A percentile compares a stretch with the other conserved stretches of the same genome.
These are phyloP conservation scores for Xanthorhoe spadicearia DNA, from an alignment of 2,888 invertebrate species.

Conservation along the genomic window DNA sequence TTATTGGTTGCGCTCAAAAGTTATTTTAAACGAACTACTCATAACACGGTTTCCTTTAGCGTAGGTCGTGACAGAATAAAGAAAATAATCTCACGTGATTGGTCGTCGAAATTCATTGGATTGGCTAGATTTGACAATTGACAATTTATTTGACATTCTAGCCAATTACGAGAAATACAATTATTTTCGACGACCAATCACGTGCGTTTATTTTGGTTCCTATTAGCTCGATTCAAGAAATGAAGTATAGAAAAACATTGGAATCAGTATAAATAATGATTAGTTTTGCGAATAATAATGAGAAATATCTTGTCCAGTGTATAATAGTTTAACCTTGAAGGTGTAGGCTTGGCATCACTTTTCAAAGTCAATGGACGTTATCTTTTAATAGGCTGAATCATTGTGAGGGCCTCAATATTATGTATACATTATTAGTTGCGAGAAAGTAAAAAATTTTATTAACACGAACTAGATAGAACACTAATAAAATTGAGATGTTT, in stretches of 20 bases:
- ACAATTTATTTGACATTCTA: no score
- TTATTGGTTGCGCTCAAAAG: constrained; percentile 6
- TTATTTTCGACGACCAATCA: no score
- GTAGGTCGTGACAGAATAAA: not conserved
- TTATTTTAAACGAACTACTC: constrained; percentile 7
- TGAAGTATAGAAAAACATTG: no score
- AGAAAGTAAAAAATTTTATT: not conserved
- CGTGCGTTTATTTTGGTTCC: no score
- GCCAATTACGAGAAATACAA: no score
- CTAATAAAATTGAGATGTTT: not conserved
- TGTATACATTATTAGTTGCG: not conserved
- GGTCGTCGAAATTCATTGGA: no score
- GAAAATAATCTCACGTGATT: no score
- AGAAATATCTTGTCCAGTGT: not conserved
- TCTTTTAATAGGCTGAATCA: not conserved
- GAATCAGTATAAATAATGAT: not conserved
- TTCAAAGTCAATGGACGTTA: not conserved
- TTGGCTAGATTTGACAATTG: no score
- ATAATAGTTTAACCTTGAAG: not conserved
- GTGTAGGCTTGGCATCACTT: not conserved
- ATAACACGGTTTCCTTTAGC: not conserved
- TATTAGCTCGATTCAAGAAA: no score
- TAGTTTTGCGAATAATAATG: not conserved
- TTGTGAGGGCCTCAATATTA: not conserved
- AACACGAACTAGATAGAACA: not conserved